Evolutionary conservation across 2,113 vertebrate species (phyloP).

Genomic region (Scomber scombrus): DNA sequence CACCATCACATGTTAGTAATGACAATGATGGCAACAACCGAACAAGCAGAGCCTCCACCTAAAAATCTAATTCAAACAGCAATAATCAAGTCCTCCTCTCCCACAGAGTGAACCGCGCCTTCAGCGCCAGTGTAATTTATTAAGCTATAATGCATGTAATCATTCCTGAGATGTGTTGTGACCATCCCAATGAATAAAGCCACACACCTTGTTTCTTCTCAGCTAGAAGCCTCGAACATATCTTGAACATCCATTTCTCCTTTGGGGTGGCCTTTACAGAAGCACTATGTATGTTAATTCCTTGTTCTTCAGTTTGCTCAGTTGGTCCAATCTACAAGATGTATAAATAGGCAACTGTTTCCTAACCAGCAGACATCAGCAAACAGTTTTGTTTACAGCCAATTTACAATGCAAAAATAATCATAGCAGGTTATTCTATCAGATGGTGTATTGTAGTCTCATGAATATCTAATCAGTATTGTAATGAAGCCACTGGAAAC

Average conservation of each 20-base stretch:
- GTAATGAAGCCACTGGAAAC: neutral
- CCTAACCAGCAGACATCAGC: too few relatives aligned
- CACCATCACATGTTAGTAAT: constrained; percentile 5
- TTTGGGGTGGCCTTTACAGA: neutral
- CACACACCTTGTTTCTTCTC: neutral
- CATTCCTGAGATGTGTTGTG: constrained; percentile 43
- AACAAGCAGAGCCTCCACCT: constrained; percentile 11
- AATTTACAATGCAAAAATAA: too few relatives aligned
- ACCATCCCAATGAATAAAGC: constrained; percentile 32
- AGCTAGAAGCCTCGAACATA: neutral
- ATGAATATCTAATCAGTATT: neutral
- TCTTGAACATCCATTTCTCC: neutral
- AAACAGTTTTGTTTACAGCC: too few relatives aligned
- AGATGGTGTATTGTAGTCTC: too few relatives aligned
- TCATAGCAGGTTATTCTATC: too few relatives aligned
- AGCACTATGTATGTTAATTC: neutral
- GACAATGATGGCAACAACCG: neutral
- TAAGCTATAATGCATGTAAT: constrained; percentile 45
- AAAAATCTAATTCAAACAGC: constrained; percentile 38
- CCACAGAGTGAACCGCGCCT: constrained; percentile 15
- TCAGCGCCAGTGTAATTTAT: constrained; percentile 42
- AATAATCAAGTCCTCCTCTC: constrained; percentile 55
- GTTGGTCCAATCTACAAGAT: neutral
- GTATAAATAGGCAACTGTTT: too few relatives aligned
- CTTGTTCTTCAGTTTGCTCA: neutral